Evolutionary conservation across 2,888 invertebrate species (phyloP).

Genomic region (Drosophila hamatofila): DNA sequence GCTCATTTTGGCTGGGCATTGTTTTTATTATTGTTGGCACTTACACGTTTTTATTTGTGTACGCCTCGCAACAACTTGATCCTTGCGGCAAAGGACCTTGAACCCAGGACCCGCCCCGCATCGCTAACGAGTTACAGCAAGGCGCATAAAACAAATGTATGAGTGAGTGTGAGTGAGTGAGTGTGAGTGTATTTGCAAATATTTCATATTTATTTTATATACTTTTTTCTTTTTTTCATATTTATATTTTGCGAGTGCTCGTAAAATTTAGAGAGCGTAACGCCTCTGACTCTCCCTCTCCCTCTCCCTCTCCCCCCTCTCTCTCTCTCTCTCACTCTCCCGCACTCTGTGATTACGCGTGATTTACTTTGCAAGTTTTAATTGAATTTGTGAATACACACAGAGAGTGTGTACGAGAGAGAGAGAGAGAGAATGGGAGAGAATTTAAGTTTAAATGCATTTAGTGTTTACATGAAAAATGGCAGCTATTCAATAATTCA

Average conservation of each 20-base stretch:
- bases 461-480: slow-evolving; percentile 21
- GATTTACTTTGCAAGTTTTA: slow-evolving; percentile 61
- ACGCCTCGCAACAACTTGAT: slow-evolving; percentile 56
- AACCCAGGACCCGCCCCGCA: slow-evolving; percentile 42
- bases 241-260: slow-evolving; percentile 34
- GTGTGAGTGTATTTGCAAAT: slow-evolving; percentile 42
- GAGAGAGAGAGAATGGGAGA: not conserved
- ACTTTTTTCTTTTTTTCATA: slow-evolving; percentile 36
- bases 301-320: too few species aligned
- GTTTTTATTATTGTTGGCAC: slow-evolving; percentile 74
- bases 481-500: slow-evolving; percentile 46
- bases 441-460: slow-evolving; percentile 31
- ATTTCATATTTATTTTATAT: slow-evolving; percentile 65
- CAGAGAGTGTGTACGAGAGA: not conserved
- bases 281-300: not conserved
- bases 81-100: slow-evolving; percentile 63
- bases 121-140: slow-evolving; percentile 51
- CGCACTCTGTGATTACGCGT: slow-evolving; percentile 26
- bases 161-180: too few species aligned
- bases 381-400: slow-evolving; percentile 44
- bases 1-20: slow-evolving; percentile 62
- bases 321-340: too few species aligned
- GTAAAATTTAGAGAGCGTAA: slow-evolving; percentile 32
- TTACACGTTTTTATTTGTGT: slow-evolving; percentile 58
- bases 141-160: slow-evolving; percentile 23